Evolutionary conservation across 2,888 invertebrate genomes (phyloP), one percentile per base, ranked within the genome.

Genomic region (Metellina segmentata): DNA sequence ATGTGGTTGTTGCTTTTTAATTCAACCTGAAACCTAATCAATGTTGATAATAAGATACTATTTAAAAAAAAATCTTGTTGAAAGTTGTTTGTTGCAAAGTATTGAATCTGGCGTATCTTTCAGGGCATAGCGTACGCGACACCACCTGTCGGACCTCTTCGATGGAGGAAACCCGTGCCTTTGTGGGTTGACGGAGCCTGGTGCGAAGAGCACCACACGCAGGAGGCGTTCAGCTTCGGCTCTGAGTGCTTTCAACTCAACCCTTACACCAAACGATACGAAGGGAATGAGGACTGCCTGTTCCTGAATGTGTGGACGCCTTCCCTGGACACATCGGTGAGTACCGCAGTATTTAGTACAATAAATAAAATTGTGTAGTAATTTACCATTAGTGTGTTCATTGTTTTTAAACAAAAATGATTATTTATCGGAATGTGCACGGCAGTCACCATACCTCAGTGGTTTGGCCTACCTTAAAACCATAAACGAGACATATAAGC

Each of bases 221-320:
- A 89, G 8, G 82, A 92, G 61, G 93, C 93, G 5, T 90, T 88
- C 72, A 16, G 81, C 8, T 93, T 93, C 74, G 92, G 93, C 11
- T 83, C 92, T 4, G 71, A 88, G 53, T 93, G 93, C 85, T 90
- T 93, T 70, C 93, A 93, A 74, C 86, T 92, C 48, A 93, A 93
- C 74, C 93, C 93, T 9, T 89, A 92, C 69, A 92, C 71, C 53
- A 93, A 93, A 71, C 51, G 91, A 13, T 93, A 91, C 34, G 87
- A 91, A 61, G 93, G 93, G 11, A 83, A 77, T 20, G 94, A 95
- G 90, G 94, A 94, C 85, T 95, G 94, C 90, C 93, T 94, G 2
- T 94, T 94, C 88, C 90, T 94, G 75, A 94, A 93, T 83, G 93
- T 95, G 5, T 94, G 94, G 94, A 94, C 94, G 6, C 95, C 94